Conservation (phyloP, 1,140 invertebrate species). For the Limonius californicus region DNA sequence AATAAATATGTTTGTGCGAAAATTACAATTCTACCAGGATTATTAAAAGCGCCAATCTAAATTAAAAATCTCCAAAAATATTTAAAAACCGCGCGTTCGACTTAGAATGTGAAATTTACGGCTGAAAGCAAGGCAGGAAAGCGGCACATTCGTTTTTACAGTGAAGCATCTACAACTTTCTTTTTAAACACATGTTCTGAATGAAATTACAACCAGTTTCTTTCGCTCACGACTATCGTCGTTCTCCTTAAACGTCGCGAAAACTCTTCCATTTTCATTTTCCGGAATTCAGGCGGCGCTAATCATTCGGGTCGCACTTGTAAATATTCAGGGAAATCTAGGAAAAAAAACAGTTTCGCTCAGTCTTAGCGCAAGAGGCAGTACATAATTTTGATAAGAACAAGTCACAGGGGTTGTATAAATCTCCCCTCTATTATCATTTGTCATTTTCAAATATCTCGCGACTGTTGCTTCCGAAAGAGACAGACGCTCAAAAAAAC, state of each 20-base stretch:
- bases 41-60: neutral
- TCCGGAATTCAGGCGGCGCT: too few relatives aligned
- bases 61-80: neutral
- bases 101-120: neutral
- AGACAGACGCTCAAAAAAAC: neutral
- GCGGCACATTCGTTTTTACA: neutral
- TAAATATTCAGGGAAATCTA: too few relatives aligned
- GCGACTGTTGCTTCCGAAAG: constrained; percentile 13
- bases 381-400: constrained; percentile 23
- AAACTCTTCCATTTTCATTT: too few relatives aligned
- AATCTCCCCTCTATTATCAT: constrained; percentile 26
- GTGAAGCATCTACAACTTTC: neutral
- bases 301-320: too few relatives aligned
- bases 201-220: neutral
- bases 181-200: neutral
- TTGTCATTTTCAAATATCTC: constrained; percentile 30
- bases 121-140: neutral
- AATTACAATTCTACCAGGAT: too few relatives aligned
- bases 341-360: too few relatives aligned
- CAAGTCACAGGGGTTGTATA: constrained; percentile 27
- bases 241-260: too few relatives aligned
- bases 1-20: too few relatives aligned
- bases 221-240: too few relatives aligned
- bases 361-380: constrained; percentile 1
- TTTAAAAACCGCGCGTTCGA: neutral